phyloP scores from a whole-genome alignment of 2,797 vertebrate species.

The Anomalospiza imberbis region DNA sequence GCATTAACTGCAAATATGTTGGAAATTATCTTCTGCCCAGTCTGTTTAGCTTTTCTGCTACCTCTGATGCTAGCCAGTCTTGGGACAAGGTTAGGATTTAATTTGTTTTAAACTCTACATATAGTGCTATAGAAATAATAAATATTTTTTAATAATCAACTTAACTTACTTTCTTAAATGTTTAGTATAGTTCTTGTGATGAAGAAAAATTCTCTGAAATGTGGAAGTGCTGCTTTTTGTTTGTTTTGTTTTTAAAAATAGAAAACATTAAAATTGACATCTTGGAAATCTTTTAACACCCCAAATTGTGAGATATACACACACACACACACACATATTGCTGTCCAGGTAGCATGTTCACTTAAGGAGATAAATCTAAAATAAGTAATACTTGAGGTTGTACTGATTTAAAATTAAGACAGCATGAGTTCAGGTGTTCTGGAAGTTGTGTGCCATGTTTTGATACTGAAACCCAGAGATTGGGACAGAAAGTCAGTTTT shows the following conservation, averaged over 20 bases:
- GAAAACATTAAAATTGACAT: not conserved
- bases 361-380: not conserved
- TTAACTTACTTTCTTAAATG: not conserved
- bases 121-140: not conserved
- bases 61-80: not conserved
- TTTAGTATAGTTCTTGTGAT: not conserved
- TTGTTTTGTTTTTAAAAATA: not conserved
- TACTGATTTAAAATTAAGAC: not conserved
- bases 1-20: not conserved
- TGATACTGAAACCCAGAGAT: not conserved
- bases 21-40: not conserved
- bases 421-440: not conserved
- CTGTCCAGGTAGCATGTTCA: not conserved
- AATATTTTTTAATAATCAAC: not conserved
- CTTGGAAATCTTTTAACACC: not conserved
- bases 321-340: fast-evolving
- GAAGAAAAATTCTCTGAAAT: not conserved
- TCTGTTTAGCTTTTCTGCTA: not conserved
- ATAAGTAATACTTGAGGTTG: not conserved
- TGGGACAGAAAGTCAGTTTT: not conserved
- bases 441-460: not conserved
- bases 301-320: too few species aligned
- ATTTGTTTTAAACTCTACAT: not conserved
- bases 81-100: not conserved
- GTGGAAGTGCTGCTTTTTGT: not conserved